These are phyloP conservation scores for Melanotaenia trifasciata DNA, from an alignment of 2,797 vertebrate species.

Conservation along the genomic window DNA sequence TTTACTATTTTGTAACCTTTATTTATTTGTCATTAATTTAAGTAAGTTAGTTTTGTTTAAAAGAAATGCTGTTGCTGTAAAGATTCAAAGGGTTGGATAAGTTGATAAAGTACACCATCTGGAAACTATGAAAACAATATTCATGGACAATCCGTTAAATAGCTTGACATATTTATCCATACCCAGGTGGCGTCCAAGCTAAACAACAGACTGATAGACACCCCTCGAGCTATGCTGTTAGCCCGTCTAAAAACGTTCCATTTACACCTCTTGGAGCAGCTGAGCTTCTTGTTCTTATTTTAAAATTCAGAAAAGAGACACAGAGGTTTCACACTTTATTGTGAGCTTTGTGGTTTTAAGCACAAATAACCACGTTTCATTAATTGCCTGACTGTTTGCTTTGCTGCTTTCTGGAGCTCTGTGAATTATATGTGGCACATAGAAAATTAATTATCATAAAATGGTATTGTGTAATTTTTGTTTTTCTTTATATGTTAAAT, in stretches of 20 bases:
- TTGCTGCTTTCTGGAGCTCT: neutral
- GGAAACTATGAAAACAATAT: neutral
- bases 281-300: neutral
- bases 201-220: slow-evolving; percentile 12
- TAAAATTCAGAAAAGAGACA: neutral
- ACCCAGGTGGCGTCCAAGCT: slow-evolving; percentile 4
- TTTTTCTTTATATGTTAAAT: neutral
- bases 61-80: neutral
- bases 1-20: neutral
- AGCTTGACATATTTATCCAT: neutral
- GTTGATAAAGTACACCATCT: neutral
- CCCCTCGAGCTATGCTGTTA: neutral
- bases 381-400: neutral
- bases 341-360: slow-evolving; percentile 4
- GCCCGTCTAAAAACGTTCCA: neutral
- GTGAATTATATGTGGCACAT: neutral
- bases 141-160: neutral
- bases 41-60: neutral
- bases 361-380: neutral
- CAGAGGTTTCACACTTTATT: slow-evolving; percentile 12
- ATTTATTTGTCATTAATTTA: too few relatives aligned
- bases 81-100: neutral
- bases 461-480: neutral
- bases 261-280: neutral
- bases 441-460: too few relatives aligned